Evolutionary conservation across 2,113 vertebrate species (phyloP).

Genomic region (Tretioscincus oriximinensis): DNA sequence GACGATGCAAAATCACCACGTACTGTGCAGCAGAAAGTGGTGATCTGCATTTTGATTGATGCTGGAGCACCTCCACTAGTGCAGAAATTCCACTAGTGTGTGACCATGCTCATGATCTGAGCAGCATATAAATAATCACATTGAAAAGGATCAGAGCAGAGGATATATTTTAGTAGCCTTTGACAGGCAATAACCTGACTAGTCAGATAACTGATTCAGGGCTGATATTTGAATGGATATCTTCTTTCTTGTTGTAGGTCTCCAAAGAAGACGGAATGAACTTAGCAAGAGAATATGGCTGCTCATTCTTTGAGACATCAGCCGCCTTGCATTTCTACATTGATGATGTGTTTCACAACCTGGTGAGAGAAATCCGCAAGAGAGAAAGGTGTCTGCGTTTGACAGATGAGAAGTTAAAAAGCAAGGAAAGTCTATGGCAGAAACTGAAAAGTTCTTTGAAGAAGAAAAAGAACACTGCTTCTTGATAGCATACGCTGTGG

Average conservation of each 20-base stretch:
- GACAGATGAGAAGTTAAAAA: conserved; percentile 73
- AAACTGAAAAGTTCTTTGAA: conserved; percentile 79
- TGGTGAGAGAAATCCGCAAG: conserved; percentile 81
- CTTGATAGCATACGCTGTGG: conserved; percentile 44
- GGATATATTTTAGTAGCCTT: neutral
- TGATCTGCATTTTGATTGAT: too few relatives aligned
- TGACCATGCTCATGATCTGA: too few relatives aligned
- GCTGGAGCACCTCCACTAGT: too few relatives aligned
- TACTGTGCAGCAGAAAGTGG: too few relatives aligned
- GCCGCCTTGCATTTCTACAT: conserved; percentile 80
- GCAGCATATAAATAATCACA: neutral
- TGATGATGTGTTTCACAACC: conserved; percentile 79
- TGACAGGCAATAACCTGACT: neutral
- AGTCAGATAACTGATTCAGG: neutral
- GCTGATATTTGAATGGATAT: neutral
- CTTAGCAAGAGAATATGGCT: conserved; percentile 80
- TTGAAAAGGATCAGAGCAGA: too few relatives aligned
- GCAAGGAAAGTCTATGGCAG: conserved; percentile 76
- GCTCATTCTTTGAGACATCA: conserved; percentile 83
- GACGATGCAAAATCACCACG: too few relatives aligned
- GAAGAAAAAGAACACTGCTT: conserved; percentile 73
- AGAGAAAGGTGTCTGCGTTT: conserved; percentile 69
- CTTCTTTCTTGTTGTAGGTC: conserved; percentile 64
- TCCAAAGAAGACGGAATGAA: conserved; percentile 80
- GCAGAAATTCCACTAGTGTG: too few relatives aligned